Conservation (phyloP, 2,888 invertebrate species). For the Sinelater perroti region DNA sequence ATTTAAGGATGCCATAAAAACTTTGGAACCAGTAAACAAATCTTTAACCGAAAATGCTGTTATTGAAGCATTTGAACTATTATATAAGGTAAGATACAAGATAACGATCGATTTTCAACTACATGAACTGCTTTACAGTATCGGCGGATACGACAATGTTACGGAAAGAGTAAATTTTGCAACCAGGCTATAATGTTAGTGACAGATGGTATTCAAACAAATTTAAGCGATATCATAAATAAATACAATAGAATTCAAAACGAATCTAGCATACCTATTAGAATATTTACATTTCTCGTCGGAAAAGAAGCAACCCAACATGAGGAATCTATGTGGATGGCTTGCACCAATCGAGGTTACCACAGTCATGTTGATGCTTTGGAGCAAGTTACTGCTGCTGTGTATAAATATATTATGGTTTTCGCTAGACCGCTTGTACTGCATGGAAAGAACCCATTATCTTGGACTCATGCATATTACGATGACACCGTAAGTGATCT, state of each 20-base stretch:
- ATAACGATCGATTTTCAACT: no score
- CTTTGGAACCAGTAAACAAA: slow-evolving; percentile 76
- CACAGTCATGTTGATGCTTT: slow-evolving; percentile 94
- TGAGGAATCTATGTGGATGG: slow-evolving; percentile 91
- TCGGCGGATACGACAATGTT: slow-evolving; percentile 62
- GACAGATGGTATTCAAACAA: slow-evolving; percentile 93
- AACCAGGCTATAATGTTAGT: slow-evolving; percentile 97
- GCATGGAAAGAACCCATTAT: slow-evolving; percentile 74
- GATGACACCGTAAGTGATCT: slow-evolving; percentile 76
- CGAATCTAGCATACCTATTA: slow-evolving; percentile 78
- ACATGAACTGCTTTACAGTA: slow-evolving; percentile 51
- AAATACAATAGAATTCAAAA: slow-evolving; percentile 79
- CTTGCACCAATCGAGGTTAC: slow-evolving; percentile 92
- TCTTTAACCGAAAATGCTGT: slow-evolving; percentile 88
- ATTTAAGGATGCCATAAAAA: slow-evolving; percentile 74
- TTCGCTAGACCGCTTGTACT: slow-evolving; percentile 86
- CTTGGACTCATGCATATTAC: slow-evolving; percentile 96
- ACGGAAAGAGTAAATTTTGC: slow-evolving; percentile 68
- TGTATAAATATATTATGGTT: slow-evolving; percentile 94
- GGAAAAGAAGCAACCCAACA: slow-evolving; percentile 94
- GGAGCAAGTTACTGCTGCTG: slow-evolving; percentile 96
- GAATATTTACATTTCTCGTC: slow-evolving; percentile 95
- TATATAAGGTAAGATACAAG: slow-evolving; percentile 79
- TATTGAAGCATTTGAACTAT: slow-evolving; percentile 81
- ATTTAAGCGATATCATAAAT: slow-evolving; percentile 85